Evolutionary conservation across 2,888 invertebrate genomes (phyloP), one percentile per base, ranked within the genome.

Genomic region (Drosophila helvetica): DNA sequence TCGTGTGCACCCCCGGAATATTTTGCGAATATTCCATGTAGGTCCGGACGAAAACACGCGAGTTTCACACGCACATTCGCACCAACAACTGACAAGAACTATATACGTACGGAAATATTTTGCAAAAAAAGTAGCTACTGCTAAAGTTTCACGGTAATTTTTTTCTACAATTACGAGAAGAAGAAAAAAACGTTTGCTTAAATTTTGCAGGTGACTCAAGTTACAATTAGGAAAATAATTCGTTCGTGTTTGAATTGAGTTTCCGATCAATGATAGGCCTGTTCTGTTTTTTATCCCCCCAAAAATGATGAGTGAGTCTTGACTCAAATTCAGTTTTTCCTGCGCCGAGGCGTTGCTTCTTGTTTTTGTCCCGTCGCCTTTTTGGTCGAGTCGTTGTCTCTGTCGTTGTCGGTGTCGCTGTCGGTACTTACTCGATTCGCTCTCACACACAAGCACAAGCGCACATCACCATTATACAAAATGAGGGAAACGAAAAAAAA

Each of bases 131-230:
- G 65, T 85, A 67, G 68, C 78, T 74, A 85, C 84, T 78, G 87
- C 79, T 79, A 83, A 86, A 83, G 76, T 83, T 88, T 84, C 81
- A 86, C 86, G 73, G 73, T 79, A 88, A 85, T 88, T 85, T 86
- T 85, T 80, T 72, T 86, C 88, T 87, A 75, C 69, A 88, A 79
- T 76, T 83, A 74, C 80, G 75, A 78, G 70, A 80, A 80, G 75
- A 60, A 74, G 58, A 42, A 30, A 64, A 79, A 77, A 85, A 80
- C 61, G 67, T 71, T 72, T 67, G 71, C 68, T 83, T 79, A 57
- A 85, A 87, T 86, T 84, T 85, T 73, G 83, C 74, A 81, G 69
- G 70, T 72, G 79, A 59, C 43, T 33, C 52, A 52, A 63, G 50
- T 54, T 64, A 65, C 78, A 86, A 80, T 77, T 82, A 59, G 71